Conservation (phyloP, 1,140 invertebrate genomes). For the Augochlora pura region DNA sequence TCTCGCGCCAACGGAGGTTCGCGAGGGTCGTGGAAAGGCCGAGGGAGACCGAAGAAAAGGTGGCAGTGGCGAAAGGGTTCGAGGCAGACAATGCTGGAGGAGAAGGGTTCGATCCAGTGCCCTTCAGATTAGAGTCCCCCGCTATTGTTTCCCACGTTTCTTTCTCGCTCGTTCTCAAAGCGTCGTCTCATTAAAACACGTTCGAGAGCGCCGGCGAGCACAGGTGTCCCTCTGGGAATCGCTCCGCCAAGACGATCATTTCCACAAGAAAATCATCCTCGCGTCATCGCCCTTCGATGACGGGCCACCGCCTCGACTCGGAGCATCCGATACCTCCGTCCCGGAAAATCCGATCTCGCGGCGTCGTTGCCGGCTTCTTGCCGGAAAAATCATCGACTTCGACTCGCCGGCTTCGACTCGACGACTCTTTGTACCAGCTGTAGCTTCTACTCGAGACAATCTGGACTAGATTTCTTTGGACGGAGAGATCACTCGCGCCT, state of each 20-base stretch:
- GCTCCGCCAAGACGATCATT: neutral
- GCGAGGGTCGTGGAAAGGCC: slow-evolving; percentile 49
- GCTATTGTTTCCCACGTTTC: slow-evolving; percentile 69
- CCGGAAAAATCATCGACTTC: too few species aligned
- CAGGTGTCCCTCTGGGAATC: slow-evolving; percentile 13
- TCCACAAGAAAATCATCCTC: too few species aligned
- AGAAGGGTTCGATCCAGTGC: slow-evolving; percentile 71
- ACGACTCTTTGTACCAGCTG: too few species aligned
- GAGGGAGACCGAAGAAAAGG: slow-evolving; percentile 53
- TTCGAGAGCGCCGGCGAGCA: slow-evolving; percentile 30
- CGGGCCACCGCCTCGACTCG: too few species aligned
- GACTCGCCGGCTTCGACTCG: too few species aligned
- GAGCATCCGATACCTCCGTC: too few species aligned
- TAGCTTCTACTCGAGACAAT: too few species aligned
- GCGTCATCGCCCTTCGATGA: too few species aligned
- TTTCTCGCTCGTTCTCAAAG: slow-evolving; percentile 35
- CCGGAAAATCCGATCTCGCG: too few species aligned
- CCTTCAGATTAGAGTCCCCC: slow-evolving; percentile 72
- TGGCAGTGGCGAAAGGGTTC: slow-evolving; percentile 53
- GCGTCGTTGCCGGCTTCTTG: too few species aligned
- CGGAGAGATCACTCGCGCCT: too few species aligned
- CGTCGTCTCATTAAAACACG: slow-evolving; percentile 44
- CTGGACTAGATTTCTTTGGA: too few species aligned
- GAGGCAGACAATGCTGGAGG: slow-evolving; percentile 65
- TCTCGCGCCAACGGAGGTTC: slow-evolving; percentile 26